Percentiles rank a stretch among this genome's conserved stretches.
phyloP scores from a whole-genome alignment of 2,113 vertebrate genomes.

The Spizaetus ornatus region DNA sequence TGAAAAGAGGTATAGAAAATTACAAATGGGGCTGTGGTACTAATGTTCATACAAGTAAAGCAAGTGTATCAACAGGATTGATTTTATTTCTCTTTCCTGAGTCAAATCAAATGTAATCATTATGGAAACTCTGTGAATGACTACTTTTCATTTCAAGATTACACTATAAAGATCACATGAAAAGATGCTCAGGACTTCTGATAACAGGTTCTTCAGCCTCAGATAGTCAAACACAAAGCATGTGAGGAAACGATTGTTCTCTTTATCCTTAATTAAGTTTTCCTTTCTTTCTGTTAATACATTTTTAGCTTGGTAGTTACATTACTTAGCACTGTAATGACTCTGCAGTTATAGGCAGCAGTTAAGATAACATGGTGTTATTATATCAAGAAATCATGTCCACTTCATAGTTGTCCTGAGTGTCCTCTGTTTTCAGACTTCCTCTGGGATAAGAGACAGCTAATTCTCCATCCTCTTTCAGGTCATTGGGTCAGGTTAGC shows the following conservation, averaged over 20 bases:
- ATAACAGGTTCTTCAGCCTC: background rate
- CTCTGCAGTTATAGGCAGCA: background rate
- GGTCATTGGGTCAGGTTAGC: background rate
- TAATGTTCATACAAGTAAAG: background rate
- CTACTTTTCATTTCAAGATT: background rate
- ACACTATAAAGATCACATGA: background rate
- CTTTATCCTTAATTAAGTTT: background rate
- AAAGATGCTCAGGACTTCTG: background rate
- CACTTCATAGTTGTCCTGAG: background rate
- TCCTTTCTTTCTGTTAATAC: background rate
- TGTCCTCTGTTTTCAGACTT: slow-evolving; percentile 9
- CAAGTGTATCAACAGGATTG: background rate
- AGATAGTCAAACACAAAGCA: background rate
- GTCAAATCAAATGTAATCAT: background rate
- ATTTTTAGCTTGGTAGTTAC: background rate
- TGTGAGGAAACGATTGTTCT: background rate
- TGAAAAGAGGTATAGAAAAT: background rate
- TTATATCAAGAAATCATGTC: background rate
- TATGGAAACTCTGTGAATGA: background rate
- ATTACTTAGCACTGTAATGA: background rate
- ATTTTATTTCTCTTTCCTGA: background rate
- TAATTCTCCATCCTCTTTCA: slow-evolving; percentile 9
- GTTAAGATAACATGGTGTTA: background rate
- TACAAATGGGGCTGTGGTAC: background rate
- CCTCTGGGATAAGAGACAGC: background rate